These are phyloP conservation scores for Gonatopus flavifemur DNA, from an alignment of 1,140 invertebrate genomes.

Conservation along the genomic window DNA sequence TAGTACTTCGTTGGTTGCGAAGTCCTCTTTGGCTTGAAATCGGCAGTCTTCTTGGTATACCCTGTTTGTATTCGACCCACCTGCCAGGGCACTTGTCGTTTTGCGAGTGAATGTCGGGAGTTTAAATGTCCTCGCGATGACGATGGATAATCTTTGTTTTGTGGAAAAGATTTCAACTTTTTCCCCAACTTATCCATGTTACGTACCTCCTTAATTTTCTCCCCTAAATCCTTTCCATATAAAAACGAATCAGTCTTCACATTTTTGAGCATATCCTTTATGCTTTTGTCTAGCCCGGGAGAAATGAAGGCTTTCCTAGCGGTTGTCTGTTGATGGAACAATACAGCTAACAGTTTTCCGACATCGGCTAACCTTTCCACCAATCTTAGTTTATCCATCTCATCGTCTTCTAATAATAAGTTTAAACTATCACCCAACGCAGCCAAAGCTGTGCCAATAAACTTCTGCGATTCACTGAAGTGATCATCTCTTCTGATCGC, in stretches of 20 bases:
- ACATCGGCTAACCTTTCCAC: constrained; percentile 1
- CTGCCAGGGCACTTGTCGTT: too few species aligned
- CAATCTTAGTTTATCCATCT: neutral
- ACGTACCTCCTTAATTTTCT: constrained; percentile 10
- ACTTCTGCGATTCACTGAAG: neutral
- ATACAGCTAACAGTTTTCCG: neutral
- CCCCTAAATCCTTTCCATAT: constrained; percentile 10
- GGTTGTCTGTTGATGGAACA: neutral
- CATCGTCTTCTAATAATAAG: neutral
- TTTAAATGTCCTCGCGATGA: too few species aligned
- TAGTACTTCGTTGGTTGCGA: too few species aligned
- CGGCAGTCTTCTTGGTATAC: too few species aligned
- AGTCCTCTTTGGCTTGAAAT: too few species aligned
- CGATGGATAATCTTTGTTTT: too few species aligned
- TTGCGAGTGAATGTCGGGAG: too few species aligned
- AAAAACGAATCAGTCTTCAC: too few species aligned
- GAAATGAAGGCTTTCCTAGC: too few species aligned
- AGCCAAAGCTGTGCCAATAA: constrained; percentile 7
- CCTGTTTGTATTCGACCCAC: too few species aligned
- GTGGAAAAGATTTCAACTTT: too few species aligned
- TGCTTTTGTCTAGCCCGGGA: neutral
- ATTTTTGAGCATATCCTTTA: constrained; percentile 2
- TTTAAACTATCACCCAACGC: neutral
- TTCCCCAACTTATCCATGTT: too few species aligned
- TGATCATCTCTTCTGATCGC: constrained; percentile 4